Percentiles rank a stretch among this genome's conserved stretches.
These are phyloP conservation scores for Caerostris darwini DNA, from an alignment of 1,140 invertebrate species.

Conservation along the genomic window DNA sequence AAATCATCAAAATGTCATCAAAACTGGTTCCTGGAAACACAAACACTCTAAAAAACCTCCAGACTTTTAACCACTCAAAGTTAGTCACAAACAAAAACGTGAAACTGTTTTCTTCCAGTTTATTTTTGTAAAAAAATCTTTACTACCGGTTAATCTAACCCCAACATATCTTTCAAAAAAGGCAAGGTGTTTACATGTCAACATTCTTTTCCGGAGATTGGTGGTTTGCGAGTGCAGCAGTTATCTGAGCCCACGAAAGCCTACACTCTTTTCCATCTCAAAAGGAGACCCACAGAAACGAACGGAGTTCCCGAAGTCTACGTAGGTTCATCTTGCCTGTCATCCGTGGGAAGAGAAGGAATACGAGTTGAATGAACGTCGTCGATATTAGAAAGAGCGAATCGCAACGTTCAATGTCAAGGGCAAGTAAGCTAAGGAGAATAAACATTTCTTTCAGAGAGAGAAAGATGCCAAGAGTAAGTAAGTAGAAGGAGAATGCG, in stretches of 20 bases:
- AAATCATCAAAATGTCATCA: no score
- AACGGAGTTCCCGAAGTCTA: background rate
- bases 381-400: conserved; percentile 29
- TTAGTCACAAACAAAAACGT: no score
- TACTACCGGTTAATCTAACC: no score
- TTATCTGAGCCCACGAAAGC: conserved; percentile 30
- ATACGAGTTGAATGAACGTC: conserved; percentile 60
- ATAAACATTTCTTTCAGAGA: conserved; percentile 35
- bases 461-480: background rate
- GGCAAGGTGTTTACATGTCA: no score
- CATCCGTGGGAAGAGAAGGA: conserved; percentile 34
- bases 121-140: no score
- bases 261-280: background rate
- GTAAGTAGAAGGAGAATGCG: background rate
- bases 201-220: background rate
- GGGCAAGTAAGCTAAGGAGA: conserved; percentile 54
- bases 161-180: no score
- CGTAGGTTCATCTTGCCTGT: conserved; percentile 33
- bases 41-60: no score
- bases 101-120: no score
- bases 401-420: conserved; percentile 65
- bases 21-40: no score
- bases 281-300: background rate
- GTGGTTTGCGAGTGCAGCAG: background rate
- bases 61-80: no score